Percentiles rank a stretch among this genome's conserved stretches.
phyloP scores from a whole-genome alignment of 2,797 vertebrate genomes.

The Sorex maritimensis region DNA sequence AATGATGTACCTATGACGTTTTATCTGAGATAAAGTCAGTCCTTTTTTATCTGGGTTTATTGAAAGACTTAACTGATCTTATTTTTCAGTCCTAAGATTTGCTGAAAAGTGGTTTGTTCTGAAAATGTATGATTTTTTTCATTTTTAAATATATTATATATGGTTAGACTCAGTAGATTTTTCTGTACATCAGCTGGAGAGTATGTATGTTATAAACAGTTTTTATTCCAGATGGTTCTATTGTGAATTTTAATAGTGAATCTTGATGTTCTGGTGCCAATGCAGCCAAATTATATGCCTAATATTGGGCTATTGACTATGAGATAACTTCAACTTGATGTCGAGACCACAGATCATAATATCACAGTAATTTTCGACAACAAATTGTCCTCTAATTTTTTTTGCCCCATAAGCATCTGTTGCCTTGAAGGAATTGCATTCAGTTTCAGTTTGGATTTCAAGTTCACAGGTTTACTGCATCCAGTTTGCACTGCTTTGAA shows the following conservation, averaged over 20 bases:
- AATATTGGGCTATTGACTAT: slow-evolving; percentile 2
- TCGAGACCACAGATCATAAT: slow-evolving; percentile 63
- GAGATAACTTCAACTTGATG: slow-evolving; percentile 46
- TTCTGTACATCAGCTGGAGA: slow-evolving; percentile 18
- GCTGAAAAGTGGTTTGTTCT: neutral
- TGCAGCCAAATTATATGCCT: slow-evolving; percentile 16
- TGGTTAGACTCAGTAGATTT: slow-evolving; percentile 36
- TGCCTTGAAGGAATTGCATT: slow-evolving; percentile 68
- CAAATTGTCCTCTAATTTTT: slow-evolving; percentile 57
- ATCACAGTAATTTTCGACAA: slow-evolving; percentile 63
- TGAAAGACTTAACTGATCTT: slow-evolving; percentile 23
- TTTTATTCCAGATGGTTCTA: slow-evolving; percentile 66
- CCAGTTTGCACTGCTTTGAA: slow-evolving; percentile 84
- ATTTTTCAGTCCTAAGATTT: neutral
- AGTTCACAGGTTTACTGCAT: slow-evolving; percentile 76
- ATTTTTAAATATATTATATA: slow-evolving; percentile 43
- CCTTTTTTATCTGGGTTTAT: neutral
- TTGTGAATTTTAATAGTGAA: slow-evolving; percentile 30
- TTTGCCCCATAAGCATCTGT: slow-evolving; percentile 70
- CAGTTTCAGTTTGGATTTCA: slow-evolving; percentile 64
- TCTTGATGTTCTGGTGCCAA: slow-evolving; percentile 26
- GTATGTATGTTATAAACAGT: neutral
- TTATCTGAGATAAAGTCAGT: slow-evolving; percentile 19
- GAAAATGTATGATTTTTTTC: slow-evolving; percentile 24
- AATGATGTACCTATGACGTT: neutral